Conservation (phyloP, 2,888 invertebrate species). For the Zele albiditarsus region DNA sequence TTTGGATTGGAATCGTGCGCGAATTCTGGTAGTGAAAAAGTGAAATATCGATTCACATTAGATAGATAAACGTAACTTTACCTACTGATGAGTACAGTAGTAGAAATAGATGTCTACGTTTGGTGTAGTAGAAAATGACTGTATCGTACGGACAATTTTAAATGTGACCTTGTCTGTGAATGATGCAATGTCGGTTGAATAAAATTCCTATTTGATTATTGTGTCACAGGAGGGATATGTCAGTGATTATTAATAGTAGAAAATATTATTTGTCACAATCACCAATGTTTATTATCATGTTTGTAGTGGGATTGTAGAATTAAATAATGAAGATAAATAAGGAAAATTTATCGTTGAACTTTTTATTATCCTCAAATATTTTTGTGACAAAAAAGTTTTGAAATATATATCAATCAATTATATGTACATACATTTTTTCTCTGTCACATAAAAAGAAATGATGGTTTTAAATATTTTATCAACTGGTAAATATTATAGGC, state of each 20-base stretch:
- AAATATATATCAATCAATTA: conserved; percentile 9
- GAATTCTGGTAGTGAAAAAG: conserved; percentile 2
- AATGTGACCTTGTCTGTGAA: background rate
- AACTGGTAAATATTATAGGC: conserved; percentile 10
- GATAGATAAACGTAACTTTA: conserved; percentile 9
- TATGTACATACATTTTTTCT: background rate
- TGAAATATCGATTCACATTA: background rate
- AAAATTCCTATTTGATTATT: background rate
- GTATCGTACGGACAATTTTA: conserved; percentile 4
- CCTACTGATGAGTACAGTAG: conserved; percentile 4
- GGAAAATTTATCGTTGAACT: background rate
- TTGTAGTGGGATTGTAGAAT: too few relatives aligned
- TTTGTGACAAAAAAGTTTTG: background rate
- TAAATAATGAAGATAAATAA: background rate
- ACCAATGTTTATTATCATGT: too few relatives aligned
- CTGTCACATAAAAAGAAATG: background rate
- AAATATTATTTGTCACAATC: too few relatives aligned
- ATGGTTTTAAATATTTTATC: conserved; percentile 12
- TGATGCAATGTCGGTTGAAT: background rate
- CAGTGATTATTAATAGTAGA: conserved; percentile 7
- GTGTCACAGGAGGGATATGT: background rate
- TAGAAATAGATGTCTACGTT: background rate
- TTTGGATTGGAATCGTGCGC: background rate
- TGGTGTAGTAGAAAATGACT: conserved; percentile 10
- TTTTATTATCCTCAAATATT: conserved; percentile 3